Evolutionary conservation across 2,113 vertebrate species (phyloP), one percentile per base, ranked within the genome.

Genomic region (Lamprologus ornatipinnis): DNA sequence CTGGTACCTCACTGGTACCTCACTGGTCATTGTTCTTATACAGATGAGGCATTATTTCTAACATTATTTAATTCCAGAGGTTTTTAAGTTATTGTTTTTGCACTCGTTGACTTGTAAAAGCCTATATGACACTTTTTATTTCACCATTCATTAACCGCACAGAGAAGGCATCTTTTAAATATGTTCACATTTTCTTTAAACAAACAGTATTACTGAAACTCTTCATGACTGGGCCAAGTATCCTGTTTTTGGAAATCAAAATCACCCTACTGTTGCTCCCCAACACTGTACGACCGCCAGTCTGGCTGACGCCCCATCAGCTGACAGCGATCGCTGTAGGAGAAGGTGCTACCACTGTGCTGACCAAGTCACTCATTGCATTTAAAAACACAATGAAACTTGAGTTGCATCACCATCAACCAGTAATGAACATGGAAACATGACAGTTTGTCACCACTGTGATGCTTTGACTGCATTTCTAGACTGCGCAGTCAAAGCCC

Each of bases 121-220:
- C 53, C 53, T 4, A 0, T 55, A 26, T 55, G 54, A 26, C 54
- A 55, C 0, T 55, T 23, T 13, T 55, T 55, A 55, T 26, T 55
- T 55, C 21, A 55, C 54, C 54, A 26, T 55, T 55, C 54, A 55
- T 26, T 55, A 55, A 55, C 54, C 6, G 6, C 54, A 26, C 54
- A 55, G 54, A 55, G 21, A 13, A 26, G 21, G 54, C 54, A 7
- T 55, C 54, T 55, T 55, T 55, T 26, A 55, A 26, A 55, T 55
- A 55, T 55, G 54, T 26, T 26, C 0, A 55, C 4, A 5, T 55
- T 23, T 55, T 55, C 54, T 7, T 7, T 26, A 55, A 55, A 26
- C 54, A 57, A 57, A 55, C 54, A 55, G 21, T 26, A 1, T 26
- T 55, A 55, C 0, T 55, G 12, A 55, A 55, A 57, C 4, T 55